Evolutionary conservation across 2,888 invertebrate genomes (phyloP).

Genomic region (Prostheceraeus crozeri): DNA sequence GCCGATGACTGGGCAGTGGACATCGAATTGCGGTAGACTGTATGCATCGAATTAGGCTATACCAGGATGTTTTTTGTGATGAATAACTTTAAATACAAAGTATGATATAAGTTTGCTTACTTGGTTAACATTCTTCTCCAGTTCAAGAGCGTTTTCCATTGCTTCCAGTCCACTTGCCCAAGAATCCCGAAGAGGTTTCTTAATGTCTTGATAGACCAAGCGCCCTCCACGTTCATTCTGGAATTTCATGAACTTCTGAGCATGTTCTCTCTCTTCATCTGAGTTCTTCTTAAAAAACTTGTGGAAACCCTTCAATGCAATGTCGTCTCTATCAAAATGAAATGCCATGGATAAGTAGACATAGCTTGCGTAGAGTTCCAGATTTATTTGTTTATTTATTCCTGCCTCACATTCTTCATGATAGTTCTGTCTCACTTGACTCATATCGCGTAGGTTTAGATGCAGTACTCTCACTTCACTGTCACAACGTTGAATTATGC

Average conservation of each 20-base stretch:
- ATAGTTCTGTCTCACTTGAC: conserved; percentile 63
- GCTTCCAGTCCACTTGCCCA: conserved; percentile 68
- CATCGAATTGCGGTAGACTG: too few relatives aligned
- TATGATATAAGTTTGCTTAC: conserved; percentile 44
- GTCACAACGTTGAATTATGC: too few relatives aligned
- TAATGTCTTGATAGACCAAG: conserved; percentile 64
- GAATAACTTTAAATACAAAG: too few relatives aligned
- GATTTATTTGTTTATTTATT: conserved; percentile 56
- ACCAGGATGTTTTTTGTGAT: too few relatives aligned
- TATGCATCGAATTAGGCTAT: too few relatives aligned
- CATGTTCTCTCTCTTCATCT: conserved; percentile 75
- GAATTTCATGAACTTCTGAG: conserved; percentile 61
- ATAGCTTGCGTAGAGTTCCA: conserved; percentile 56
- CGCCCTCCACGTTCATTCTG: conserved; percentile 71
- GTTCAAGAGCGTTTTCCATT: conserved; percentile 66
- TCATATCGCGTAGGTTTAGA: too few relatives aligned
- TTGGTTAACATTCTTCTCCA: conserved; percentile 74
- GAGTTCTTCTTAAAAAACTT: conserved; percentile 69
- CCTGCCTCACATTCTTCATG: conserved; percentile 62
- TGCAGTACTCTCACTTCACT: too few relatives aligned
- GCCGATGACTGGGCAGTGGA: too few relatives aligned
- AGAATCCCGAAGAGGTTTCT: conserved; percentile 60
- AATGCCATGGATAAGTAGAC: conserved; percentile 58
- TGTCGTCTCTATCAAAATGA: conserved; percentile 73
- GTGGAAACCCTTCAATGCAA: conserved; percentile 63